Conservation (phyloP, 2,113 vertebrate genomes). For the Mesitornis unicolor region DNA sequence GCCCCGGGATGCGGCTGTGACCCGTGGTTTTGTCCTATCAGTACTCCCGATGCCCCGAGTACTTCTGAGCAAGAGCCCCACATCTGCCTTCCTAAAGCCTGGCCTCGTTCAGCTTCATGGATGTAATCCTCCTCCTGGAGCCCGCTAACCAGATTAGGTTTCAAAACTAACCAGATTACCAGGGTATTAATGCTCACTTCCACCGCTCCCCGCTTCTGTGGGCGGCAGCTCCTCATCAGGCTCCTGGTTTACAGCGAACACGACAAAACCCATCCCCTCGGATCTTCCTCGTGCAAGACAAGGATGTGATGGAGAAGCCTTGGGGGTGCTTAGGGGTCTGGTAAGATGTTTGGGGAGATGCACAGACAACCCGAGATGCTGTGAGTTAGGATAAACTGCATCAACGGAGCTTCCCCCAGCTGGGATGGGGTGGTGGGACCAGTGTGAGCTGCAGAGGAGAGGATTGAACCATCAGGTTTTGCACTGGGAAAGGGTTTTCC, state of each 20-base stretch:
- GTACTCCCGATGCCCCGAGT: accelerated
- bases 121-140: constrained; percentile 3
- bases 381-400: neutral
- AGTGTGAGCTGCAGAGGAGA: neutral
- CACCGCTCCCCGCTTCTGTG: accelerated
- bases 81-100: neutral
- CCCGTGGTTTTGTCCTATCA: accelerated
- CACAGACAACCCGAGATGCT: neutral
- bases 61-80: neutral
- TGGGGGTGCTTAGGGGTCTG: neutral
- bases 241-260: neutral
- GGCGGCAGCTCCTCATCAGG: neutral
- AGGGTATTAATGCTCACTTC: neutral
- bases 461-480: neutral
- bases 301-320: neutral
- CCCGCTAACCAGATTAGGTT: constrained; percentile 47
- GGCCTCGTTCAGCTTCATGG: neutral
- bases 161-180: constrained; percentile 53
- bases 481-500: neutral
- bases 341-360: neutral
- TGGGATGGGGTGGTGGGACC: accelerated
- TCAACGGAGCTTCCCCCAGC: accelerated
- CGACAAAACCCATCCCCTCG: neutral
- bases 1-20: neutral
- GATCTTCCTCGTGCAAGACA: neutral